Evolutionary conservation across 2,888 invertebrate species (phyloP).

Genomic region (Ctena decussata): DNA sequence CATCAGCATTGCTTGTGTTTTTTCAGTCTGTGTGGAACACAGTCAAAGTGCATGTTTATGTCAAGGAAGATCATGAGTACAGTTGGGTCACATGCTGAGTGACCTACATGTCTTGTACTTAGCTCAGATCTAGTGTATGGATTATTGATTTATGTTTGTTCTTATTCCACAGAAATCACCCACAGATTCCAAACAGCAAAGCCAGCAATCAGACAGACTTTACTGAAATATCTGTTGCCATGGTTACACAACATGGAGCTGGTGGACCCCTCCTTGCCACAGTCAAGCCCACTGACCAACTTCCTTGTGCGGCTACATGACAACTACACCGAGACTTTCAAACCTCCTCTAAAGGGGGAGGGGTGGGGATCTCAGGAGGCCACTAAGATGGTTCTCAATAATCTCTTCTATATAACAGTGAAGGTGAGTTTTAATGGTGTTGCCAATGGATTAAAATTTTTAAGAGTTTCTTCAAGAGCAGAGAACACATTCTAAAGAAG

Average conservation of each 20-base stretch:
- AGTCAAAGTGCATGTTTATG: too few relatives aligned
- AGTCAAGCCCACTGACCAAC: constrained; percentile 83
- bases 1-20: too few relatives aligned
- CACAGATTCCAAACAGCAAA: constrained; percentile 98
- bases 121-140: too few relatives aligned
- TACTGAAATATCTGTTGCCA: constrained; percentile 97
- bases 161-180: constrained; percentile 95
- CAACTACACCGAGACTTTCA: constrained; percentile 89
- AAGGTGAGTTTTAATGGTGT: constrained; percentile 84
- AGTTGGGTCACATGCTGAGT: too few relatives aligned
- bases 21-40: too few relatives aligned
- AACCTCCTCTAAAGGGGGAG: constrained; percentile 92
- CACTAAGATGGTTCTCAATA: constrained; percentile 99
- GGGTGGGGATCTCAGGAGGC: constrained; percentile 99
- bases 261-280: constrained; percentile 98
- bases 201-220: constrained; percentile 95
- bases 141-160: not conserved
- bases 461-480: too few relatives aligned
- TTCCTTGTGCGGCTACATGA: constrained; percentile 86
- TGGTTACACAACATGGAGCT: constrained; percentile 99
- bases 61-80: too few relatives aligned
- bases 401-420: constrained; percentile 98
- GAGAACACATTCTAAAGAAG: too few relatives aligned
- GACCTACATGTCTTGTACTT: too few relatives aligned
- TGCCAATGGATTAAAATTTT: too few relatives aligned